Base-by-base conservation (phyloP, 2,888 invertebrate genomes). In the Disparrhopalites patrizii region DNA sequence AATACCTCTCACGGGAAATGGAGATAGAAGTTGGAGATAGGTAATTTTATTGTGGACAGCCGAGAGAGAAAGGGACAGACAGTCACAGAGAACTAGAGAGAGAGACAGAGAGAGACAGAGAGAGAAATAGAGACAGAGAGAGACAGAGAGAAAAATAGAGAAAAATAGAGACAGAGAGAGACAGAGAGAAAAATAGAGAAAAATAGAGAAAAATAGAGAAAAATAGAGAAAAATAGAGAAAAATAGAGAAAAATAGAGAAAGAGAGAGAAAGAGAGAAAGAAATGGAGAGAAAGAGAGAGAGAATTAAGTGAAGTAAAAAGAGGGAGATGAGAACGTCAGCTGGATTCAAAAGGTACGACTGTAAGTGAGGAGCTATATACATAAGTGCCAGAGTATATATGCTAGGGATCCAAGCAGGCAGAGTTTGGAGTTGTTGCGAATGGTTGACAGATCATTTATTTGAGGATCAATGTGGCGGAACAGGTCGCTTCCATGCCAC, bases 401-500 rank as follows among this genome's bases (percentile, higher is more conserved):
- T n/a, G n/a, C n/a, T n/a, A n/a, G n/a, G n/a, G n/a, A n/a, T n/a
- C n/a, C n/a, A n/a, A n/a, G n/a, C n/a, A n/a, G n/a, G n/a, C n/a
- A n/a, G n/a, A n/a, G n/a, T n/a, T n/a, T n/a, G n/a, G n/a, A n/a
- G n/a, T n/a, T 56, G 27, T 47, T 62, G 61, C 61, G 30, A 58
- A 67, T 52, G 66, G 70, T 47, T 70, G 70, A 70, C 70, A 70
- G 70, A 67, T 68, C 70, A 71, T 71, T 71, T 69, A 68, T 71
- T 69, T 69, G 57, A 68, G 50, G 52, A 33, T 65, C 70, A 71
- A 71, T 71, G 70, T 61, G 60, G 67, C 64, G 68, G 69, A 71
- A 68, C 70, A 66, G 65, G 60, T 56, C 61, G 56, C 43, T 52
- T n/a, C n/a, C n/a, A 28, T 52, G 64, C 68, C 68, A 70, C 66